Conservation (phyloP, 1,140 invertebrate genomes). For the Heliconius hermathena region DNA sequence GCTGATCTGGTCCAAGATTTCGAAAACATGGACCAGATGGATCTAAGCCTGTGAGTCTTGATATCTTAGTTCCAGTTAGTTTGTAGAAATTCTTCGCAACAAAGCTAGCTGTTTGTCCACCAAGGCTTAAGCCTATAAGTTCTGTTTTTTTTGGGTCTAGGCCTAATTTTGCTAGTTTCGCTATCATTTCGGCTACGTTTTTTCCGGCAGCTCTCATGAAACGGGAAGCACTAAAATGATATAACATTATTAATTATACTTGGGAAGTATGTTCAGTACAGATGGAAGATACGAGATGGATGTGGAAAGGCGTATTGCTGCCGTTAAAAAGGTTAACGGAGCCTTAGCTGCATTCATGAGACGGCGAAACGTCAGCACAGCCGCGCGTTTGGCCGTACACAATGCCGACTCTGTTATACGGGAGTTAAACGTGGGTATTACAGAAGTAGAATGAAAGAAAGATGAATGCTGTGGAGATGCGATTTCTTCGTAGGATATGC, state of each 20-base stretch:
- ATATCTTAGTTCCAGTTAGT: slow-evolving; percentile 26
- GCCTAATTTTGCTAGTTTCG: slow-evolving; percentile 20
- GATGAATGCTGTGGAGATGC: too few species aligned
- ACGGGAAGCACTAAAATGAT: slow-evolving; percentile 29
- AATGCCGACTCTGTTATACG: too few species aligned
- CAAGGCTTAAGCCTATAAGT: slow-evolving; percentile 33
- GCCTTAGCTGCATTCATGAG: too few species aligned
- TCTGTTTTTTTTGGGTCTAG: slow-evolving; percentile 31
- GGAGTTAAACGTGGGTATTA: too few species aligned
- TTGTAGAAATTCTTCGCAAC: slow-evolving; percentile 30
- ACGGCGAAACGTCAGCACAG: too few species aligned
- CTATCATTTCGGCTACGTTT: slow-evolving; percentile 35
- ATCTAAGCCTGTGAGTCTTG: slow-evolving; percentile 59
- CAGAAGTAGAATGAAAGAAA: too few species aligned
- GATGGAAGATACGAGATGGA: too few species aligned
- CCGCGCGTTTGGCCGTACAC: too few species aligned
- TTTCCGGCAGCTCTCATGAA: slow-evolving; percentile 29
- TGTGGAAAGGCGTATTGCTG: too few species aligned
- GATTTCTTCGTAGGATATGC: too few species aligned
- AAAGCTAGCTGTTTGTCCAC: slow-evolving; percentile 36
- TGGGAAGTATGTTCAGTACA: too few species aligned
- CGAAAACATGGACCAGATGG: slow-evolving; percentile 71
- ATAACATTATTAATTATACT: background rate
- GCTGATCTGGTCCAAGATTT: slow-evolving; percentile 56
- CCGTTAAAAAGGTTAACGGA: too few species aligned